Evolutionary conservation across 2,113 vertebrate genomes (phyloP).

Genomic region (Lepus timidus): DNA sequence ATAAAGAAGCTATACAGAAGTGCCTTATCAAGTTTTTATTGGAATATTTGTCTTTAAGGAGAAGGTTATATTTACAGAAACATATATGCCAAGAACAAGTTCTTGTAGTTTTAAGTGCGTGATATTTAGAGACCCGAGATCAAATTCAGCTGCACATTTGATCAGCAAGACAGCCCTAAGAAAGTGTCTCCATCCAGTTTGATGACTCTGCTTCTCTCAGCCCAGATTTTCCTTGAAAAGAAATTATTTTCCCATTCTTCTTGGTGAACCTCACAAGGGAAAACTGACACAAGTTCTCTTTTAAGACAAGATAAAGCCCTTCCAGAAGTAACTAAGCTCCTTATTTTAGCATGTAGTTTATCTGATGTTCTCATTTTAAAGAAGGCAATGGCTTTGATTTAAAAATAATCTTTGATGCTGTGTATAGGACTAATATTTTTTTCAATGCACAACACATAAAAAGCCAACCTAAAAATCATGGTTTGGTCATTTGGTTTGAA

Average conservation of each 20-base stretch:
- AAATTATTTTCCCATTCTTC: not conserved
- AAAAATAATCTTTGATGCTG: slow-evolving; percentile 28
- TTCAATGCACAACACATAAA: not conserved
- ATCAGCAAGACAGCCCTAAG: not conserved
- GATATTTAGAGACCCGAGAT: not conserved
- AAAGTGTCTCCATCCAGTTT: not conserved
- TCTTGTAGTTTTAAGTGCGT: not conserved
- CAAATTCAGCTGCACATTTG: not conserved
- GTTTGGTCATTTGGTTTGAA: not conserved
- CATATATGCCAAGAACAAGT: not conserved
- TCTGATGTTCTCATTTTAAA: slow-evolving; percentile 29
- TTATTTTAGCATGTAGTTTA: not conserved
- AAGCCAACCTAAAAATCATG: not conserved
- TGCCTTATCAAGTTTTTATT: not conserved
- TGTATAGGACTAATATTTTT: not conserved
- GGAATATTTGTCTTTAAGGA: not conserved
- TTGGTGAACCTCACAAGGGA: not conserved
- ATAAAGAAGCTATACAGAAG: not conserved
- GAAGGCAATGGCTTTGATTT: slow-evolving; percentile 9
- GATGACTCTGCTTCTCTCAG: not conserved
- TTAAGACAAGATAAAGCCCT: not conserved
- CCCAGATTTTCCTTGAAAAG: not conserved
- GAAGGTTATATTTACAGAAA: not conserved
- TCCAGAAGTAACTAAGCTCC: slow-evolving; percentile 7
- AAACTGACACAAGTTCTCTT: not conserved